phyloP scores from a whole-genome alignment of 2,888 invertebrate species.

The Cyclophora albipunctata region DNA sequence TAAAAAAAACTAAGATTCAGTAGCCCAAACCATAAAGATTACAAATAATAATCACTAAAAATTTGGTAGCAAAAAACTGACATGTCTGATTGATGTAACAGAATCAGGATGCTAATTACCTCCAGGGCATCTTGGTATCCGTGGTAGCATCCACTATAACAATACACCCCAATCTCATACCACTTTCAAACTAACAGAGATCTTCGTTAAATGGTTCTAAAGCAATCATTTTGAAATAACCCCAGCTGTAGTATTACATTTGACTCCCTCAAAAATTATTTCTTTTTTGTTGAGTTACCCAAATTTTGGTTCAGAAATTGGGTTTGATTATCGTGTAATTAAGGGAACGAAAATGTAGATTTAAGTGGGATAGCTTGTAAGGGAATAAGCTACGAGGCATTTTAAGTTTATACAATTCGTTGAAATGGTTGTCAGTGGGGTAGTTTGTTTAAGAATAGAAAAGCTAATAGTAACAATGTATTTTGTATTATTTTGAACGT shows the following conservation, averaged over 20 bases:
- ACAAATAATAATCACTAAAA: conserved; percentile 10
- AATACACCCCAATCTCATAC: neutral
- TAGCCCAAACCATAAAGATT: no score
- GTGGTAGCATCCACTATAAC: neutral
- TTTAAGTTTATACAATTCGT: no score
- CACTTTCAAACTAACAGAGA: neutral
- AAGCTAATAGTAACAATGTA: no score
- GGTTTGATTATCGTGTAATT: conserved; percentile 1
- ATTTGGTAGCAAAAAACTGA: conserved; percentile 11
- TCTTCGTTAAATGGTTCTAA: neutral
- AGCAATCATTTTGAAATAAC: conserved; percentile 2
- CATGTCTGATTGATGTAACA: conserved; percentile 12
- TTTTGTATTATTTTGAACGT: no score
- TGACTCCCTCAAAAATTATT: neutral
- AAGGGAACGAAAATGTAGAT: no score
- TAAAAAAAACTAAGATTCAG: neutral
- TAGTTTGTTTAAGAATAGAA: no score
- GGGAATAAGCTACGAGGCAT: no score
- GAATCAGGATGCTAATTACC: conserved; percentile 10
- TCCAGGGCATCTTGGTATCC: conserved; percentile 3
- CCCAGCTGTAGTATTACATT: neutral
- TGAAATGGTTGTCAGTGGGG: no score
- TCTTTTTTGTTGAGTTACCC: neutral
- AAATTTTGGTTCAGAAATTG: conserved; percentile 1
- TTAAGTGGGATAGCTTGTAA: no score